A percentile compares a stretch with the other conserved stretches of the same genome.
Conservation (phyloP, 2,113 vertebrate species). For the Chitala chitala region DNA sequence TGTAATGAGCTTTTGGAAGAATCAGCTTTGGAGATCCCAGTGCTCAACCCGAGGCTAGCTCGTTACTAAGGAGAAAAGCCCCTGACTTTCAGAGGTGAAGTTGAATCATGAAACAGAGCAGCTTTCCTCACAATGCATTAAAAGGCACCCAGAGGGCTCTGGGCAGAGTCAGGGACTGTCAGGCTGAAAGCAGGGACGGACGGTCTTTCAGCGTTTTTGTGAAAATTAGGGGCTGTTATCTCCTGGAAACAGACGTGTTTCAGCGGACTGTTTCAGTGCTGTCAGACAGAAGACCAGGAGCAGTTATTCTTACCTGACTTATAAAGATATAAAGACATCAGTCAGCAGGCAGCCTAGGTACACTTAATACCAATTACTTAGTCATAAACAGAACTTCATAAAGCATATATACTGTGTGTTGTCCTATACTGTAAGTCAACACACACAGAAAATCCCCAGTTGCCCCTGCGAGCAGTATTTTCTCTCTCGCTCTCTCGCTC, state of each 20-base stretch:
- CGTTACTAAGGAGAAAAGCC: constrained; percentile 43
- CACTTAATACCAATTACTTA: constrained; percentile 46
- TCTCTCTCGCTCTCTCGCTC: too few relatives aligned
- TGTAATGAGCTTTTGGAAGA: constrained; percentile 44
- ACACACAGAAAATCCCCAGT: too few relatives aligned
- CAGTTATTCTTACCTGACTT: constrained; percentile 54
- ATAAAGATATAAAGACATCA: too few relatives aligned
- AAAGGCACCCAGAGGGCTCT: constrained; percentile 6
- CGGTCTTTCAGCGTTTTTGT: constrained; percentile 47
- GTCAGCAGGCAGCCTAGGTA: constrained; percentile 56
- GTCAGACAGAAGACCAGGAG: constrained; percentile 37
- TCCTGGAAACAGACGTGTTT: constrained; percentile 67
- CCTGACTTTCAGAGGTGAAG: constrained; percentile 37
- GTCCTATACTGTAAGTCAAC: too few relatives aligned
- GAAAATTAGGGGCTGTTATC: constrained; percentile 68
- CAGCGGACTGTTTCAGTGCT: constrained; percentile 58
- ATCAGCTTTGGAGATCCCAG: background rate
- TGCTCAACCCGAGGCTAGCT: constrained; percentile 26
- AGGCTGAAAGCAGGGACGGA: constrained; percentile 15
- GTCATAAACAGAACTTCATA: constrained; percentile 36
- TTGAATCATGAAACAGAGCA: constrained; percentile 45
- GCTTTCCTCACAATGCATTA: constrained; percentile 4
- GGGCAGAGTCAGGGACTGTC: constrained; percentile 4
- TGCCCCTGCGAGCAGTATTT: too few relatives aligned
- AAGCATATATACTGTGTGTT: constrained; percentile 24